phyloP scores from a whole-genome alignment of 2,888 invertebrate species.

The Torymus texanus region DNA sequence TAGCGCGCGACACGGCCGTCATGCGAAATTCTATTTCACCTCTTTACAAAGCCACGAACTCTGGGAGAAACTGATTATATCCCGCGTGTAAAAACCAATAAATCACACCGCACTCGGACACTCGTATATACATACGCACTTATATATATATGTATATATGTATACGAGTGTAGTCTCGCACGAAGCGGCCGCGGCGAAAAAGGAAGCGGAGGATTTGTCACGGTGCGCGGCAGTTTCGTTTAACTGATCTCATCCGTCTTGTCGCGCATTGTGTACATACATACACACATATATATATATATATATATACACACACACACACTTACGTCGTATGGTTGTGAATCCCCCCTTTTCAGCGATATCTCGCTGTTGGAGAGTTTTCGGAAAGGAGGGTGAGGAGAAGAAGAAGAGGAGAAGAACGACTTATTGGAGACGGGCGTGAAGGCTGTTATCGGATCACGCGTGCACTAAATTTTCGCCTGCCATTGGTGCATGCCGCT shows the following conservation, averaged over 20 bases:
- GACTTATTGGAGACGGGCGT: constrained; percentile 12
- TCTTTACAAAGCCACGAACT: too few relatives aligned
- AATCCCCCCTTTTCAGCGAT: not conserved
- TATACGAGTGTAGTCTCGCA: constrained; percentile 35
- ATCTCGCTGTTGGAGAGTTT: not conserved
- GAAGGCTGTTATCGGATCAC: not conserved
- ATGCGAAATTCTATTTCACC: too few relatives aligned
- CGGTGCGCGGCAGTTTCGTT: constrained; percentile 73
- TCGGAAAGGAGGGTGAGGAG: not conserved
- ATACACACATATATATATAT: constrained; percentile 24
- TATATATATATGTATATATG: too few relatives aligned
- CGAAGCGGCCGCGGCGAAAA: constrained; percentile 67
- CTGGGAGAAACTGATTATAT: too few relatives aligned
- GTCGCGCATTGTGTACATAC: constrained; percentile 63
- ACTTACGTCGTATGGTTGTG: constrained; percentile 42
- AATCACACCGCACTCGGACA: too few relatives aligned
- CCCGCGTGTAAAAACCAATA: too few relatives aligned
- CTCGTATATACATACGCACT: not conserved
- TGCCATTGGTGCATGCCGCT: too few relatives aligned
- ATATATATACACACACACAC: too few relatives aligned
- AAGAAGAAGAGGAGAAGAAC: not conserved
- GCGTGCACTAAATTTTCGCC: too few relatives aligned
- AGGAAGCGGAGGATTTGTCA: constrained; percentile 74
- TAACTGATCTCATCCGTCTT: constrained; percentile 75
- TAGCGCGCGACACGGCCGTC: too few relatives aligned